These are phyloP conservation scores for Gryllus bimaculatus DNA, from an alignment of 1,140 invertebrate genomes.

Conservation along the genomic window DNA sequence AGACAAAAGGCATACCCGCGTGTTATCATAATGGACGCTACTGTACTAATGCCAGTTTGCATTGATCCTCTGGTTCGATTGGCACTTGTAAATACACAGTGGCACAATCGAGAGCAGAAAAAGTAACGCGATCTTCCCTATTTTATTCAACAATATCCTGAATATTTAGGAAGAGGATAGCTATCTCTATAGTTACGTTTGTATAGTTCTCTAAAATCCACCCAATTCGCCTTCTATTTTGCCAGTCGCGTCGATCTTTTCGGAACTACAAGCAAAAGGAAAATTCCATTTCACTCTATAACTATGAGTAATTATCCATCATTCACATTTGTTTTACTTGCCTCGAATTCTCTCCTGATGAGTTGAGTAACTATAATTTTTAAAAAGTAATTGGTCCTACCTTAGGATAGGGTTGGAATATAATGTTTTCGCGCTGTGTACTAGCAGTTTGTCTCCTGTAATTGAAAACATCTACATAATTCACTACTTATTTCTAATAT, in stretches of 20 bases:
- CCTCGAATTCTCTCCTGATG: constrained; percentile 12
- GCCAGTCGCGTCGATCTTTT: constrained; percentile 14
- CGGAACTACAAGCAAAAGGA: constrained; percentile 13
- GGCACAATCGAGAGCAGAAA: constrained; percentile 31
- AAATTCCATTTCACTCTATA: constrained; percentile 10
- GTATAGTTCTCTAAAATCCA: constrained; percentile 38
- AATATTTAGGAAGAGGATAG: constrained; percentile 25
- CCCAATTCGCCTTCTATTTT: constrained; percentile 22
- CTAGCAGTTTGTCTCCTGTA: constrained; percentile 13
- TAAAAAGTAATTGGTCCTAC: neutral
- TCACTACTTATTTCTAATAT: neutral
- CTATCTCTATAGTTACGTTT: constrained; percentile 30
- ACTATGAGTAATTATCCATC: constrained; percentile 14
- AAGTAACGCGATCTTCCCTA: constrained; percentile 28
- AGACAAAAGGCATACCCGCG: constrained; percentile 30
- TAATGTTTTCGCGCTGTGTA: constrained; percentile 17
- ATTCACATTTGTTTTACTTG: constrained; percentile 16
- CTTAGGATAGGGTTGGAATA: neutral
- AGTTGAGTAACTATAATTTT: constrained; percentile 11
- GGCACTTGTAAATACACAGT: constrained; percentile 30
- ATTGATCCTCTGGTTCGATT: constrained; percentile 26
- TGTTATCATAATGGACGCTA: constrained; percentile 30
- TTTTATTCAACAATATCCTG: constrained; percentile 30
- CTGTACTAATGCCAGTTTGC: constrained; percentile 38
- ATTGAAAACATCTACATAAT: constrained; percentile 20